A percentile compares a stretch with the other conserved stretches of the same genome.
Evolutionary conservation across 1,140 invertebrate species (phyloP).

Genomic region (Bombus fervidus): DNA sequence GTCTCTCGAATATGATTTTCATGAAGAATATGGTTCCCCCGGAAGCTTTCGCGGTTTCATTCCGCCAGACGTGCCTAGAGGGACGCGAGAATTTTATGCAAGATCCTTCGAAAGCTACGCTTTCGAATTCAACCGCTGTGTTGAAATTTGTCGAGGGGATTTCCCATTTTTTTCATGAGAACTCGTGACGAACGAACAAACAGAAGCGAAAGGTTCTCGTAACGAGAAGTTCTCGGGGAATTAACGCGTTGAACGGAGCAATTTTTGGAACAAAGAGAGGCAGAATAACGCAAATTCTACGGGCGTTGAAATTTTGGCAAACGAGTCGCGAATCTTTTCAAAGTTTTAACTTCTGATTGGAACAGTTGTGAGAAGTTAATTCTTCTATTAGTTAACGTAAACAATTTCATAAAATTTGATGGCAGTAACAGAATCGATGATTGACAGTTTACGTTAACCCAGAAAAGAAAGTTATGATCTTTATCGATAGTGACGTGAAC

Average conservation of each 20-base stretch:
- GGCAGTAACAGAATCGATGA: not conserved
- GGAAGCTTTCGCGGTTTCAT: not conserved
- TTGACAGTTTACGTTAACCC: not conserved
- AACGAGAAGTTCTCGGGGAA: conserved; percentile 22
- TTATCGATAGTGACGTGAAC: conserved; percentile 13
- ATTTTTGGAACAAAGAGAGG: not conserved
- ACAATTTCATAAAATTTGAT: not conserved
- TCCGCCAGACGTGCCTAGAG: not conserved
- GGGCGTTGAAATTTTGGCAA: not conserved
- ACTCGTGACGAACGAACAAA: not conserved
- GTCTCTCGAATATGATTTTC: not conserved
- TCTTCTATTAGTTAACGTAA: not conserved
- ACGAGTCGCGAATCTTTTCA: not conserved
- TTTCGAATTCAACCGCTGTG: not conserved
- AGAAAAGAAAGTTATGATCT: not conserved
- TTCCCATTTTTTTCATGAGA: not conserved
- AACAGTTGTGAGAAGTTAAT: no score
- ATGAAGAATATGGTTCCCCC: not conserved
- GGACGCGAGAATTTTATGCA: conserved; percentile 3
- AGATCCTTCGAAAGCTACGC: not conserved
- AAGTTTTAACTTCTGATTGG: not conserved
- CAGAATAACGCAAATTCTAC: not conserved
- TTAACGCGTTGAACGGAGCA: conserved; percentile 2
- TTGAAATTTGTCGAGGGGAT: not conserved
- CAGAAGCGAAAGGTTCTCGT: not conserved